Evolutionary conservation across 2,797 vertebrate genomes (phyloP).

Genomic region (Borostomias antarcticus): DNA sequence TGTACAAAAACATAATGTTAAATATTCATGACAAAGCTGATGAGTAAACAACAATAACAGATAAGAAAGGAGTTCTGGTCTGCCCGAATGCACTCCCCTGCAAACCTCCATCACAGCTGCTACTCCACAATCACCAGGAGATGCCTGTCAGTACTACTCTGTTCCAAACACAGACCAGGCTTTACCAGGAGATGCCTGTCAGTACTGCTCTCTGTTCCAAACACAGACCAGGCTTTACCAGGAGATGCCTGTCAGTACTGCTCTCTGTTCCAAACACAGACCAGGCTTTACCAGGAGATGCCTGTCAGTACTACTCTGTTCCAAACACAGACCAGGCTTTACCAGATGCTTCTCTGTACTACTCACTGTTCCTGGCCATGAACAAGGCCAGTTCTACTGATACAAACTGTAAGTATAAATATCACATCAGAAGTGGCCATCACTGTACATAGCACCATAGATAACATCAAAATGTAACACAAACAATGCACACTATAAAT

Average conservation of each 20-base stretch:
- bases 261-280: constrained; percentile 24
- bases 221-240: background rate
- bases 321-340: constrained; percentile 31
- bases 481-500: constrained; percentile 27
- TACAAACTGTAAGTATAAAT: constrained; percentile 52
- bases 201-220: background rate
- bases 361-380: too few relatives aligned
- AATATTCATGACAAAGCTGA: constrained; percentile 54
- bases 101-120: constrained; percentile 57
- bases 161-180: constrained; percentile 32
- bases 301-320: constrained; percentile 50
- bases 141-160: constrained; percentile 53
- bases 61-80: constrained; percentile 67
- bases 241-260: background rate
- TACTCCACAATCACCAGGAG: constrained; percentile 55
- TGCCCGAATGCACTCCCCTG: constrained; percentile 58
- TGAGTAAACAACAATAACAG: constrained; percentile 60
- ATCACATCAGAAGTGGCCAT: constrained; percentile 57
- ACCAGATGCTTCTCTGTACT: constrained; percentile 9
- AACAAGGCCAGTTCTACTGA: constrained; percentile 53
- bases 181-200: constrained; percentile 8
- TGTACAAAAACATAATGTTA: constrained; percentile 46
- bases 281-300: constrained; percentile 54
- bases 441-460: constrained; percentile 65
- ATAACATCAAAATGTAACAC: constrained; percentile 52